A percentile compares a stretch with the other conserved stretches of the same genome.
Evolutionary conservation across 2,888 invertebrate genomes (phyloP).

Genomic region (Dendrolimus houi): DNA sequence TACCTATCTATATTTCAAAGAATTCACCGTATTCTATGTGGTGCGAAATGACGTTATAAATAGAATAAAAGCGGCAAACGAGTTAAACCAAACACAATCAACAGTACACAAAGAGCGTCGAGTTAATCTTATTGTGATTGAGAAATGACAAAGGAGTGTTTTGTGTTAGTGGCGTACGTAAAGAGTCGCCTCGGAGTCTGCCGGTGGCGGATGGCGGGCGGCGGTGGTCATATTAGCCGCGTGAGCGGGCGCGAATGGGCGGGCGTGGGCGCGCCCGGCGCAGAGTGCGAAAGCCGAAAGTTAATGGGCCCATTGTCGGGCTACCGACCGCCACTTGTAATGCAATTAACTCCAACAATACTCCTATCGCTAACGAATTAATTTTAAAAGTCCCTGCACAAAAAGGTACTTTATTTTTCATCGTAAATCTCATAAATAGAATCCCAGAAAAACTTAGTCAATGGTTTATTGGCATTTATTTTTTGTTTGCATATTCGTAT

Average conservation of each 20-base stretch:
- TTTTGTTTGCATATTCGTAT: neutral
- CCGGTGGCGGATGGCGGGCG: slow-evolving; percentile 31
- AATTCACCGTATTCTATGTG: neutral
- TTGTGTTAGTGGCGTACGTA: slow-evolving; percentile 25
- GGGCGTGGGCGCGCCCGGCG: slow-evolving; percentile 25
- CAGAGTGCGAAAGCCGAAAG: slow-evolving; percentile 53
- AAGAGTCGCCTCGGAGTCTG: slow-evolving; percentile 58
- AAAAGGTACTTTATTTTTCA: slow-evolving; percentile 7
- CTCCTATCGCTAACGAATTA: slow-evolving; percentile 66
- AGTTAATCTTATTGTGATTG: slow-evolving; percentile 60
- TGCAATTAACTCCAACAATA: slow-evolving; percentile 72
- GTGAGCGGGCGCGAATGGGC: slow-evolving; percentile 47
- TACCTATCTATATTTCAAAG: too few species aligned
- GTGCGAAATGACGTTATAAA: neutral
- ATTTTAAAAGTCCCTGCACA: slow-evolving; percentile 45
- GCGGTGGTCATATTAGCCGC: slow-evolving; percentile 66
- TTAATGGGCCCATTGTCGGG: slow-evolving; percentile 68
- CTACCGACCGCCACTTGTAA: slow-evolving; percentile 65
- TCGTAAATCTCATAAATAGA: neutral
- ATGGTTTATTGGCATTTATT: neutral
- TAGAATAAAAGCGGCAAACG: slow-evolving; percentile 36
- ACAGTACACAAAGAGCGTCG: slow-evolving; percentile 47
- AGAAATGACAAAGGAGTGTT: slow-evolving; percentile 37
- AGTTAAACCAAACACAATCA: slow-evolving; percentile 62
- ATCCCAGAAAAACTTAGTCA: neutral